Conservation (phyloP, 2,113 vertebrate genomes). For the Oriolus oriolus region DNA sequence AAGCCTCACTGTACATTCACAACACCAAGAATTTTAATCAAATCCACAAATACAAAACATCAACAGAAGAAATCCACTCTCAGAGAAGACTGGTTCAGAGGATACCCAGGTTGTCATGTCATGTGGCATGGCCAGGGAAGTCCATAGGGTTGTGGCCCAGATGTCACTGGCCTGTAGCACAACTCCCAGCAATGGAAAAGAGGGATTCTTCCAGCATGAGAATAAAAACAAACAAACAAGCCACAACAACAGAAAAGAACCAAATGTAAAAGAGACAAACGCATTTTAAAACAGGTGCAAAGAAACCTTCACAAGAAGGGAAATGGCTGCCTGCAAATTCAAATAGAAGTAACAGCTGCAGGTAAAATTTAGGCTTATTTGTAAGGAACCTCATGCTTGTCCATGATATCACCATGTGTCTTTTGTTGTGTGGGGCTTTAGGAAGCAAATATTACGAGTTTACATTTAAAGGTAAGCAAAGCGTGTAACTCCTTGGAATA, state of each 20-base stretch:
- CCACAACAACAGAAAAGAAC: background rate
- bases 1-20: background rate
- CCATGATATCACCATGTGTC: background rate
- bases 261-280: background rate
- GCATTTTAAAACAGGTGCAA: background rate
- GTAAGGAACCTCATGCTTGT: background rate
- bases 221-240: background rate
- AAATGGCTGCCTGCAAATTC: background rate
- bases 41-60: background rate
- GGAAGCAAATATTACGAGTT: background rate
- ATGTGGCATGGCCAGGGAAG: fast-evolving
- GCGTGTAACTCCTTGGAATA: background rate
- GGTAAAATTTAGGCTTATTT: background rate
- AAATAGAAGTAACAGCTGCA: background rate
- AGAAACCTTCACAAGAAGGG: background rate
- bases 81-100: background rate
- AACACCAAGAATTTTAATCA: background rate
- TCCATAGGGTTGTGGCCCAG: background rate
- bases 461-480: background rate
- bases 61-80: background rate
- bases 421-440: background rate
- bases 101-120: background rate
- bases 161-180: background rate
- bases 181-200: background rate
- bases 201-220: background rate